Evolutionary conservation across 2,888 invertebrate species (phyloP), one percentile per base, ranked within the genome.

Genomic region (Adelognathus sp.): DNA sequence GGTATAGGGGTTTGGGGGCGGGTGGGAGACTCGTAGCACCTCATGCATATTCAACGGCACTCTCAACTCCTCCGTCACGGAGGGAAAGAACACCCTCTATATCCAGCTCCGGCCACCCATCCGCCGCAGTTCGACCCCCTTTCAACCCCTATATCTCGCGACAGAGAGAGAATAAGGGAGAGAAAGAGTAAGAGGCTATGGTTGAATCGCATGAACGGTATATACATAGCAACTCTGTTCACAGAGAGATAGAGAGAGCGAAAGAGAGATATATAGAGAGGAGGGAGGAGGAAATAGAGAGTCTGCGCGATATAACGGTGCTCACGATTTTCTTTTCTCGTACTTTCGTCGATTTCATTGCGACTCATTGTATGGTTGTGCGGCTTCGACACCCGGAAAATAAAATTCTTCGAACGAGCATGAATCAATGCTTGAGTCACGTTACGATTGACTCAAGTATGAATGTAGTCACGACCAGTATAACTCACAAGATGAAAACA

Each of bases 41-140:
- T 91, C 91, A 91, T 91, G 91, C 91, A 91, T 91, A 91, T 91
- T 91, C 91, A 91, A 90, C 90, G 88, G 90, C 89, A 91, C 91
- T 90, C 90, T 90, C 90, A 88, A 91, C 91, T 90, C 91, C 90
- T 91, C 90, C 91, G 90, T 90, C 89, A 91, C 89, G 89, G 90
- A 90, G 91, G 90, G 89, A 91, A 90, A 90, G 90, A 90, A 90
- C 90, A 89, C 89, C 88, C 90, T 86, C 84, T 77, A 77, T 72
- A 75, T 80, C 84, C 81, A 67, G 76, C 80, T 83, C 83, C 82
- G 79, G 58, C 80, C 84, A 77, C 83, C 82, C 75, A 60, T 76
- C 76, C 80, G 61, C 50, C 80, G 82, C 81, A 84, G 60, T 81
- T 81, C 80, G 76, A 69, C 82, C 79, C 85, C 88, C 86, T 84